Conservation (phyloP, 2,888 invertebrate species). For the Perizoma affinitatum region DNA sequence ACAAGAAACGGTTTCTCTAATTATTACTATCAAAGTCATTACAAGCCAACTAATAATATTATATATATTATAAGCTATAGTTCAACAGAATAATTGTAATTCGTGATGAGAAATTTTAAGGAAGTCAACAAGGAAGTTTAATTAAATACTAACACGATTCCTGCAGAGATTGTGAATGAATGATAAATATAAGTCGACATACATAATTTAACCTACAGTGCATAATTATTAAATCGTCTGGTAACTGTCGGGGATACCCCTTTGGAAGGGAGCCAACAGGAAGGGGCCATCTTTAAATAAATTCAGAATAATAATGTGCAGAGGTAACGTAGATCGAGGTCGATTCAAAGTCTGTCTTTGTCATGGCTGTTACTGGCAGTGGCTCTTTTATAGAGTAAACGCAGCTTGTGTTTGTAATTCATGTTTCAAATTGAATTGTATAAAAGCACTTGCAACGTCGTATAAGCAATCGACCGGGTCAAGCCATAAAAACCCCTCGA, state of each 20-base stretch:
- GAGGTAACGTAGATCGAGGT: constrained; percentile 51
- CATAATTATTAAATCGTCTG: constrained; percentile 79
- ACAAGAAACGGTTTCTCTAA: constrained; percentile 14
- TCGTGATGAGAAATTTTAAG: neutral
- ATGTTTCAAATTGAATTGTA: constrained; percentile 5
- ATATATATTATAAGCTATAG: neutral
- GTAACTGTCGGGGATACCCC: constrained; percentile 78
- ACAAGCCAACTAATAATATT: too few relatives aligned
- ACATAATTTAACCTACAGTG: constrained; percentile 61
- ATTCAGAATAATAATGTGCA: constrained; percentile 71
- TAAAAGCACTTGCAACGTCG: constrained; percentile 7
- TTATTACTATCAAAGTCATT: neutral
- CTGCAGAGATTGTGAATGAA: constrained; percentile 41
- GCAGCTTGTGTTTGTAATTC: constrained; percentile 25
- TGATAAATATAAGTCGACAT: constrained; percentile 51
- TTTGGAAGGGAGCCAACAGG: constrained; percentile 78
- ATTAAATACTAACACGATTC: constrained; percentile 6
- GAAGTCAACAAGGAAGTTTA: constrained; percentile 2
- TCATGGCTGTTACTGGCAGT: constrained; percentile 23
- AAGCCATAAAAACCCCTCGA: constrained; percentile 45
- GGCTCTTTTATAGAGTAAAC: constrained; percentile 13
- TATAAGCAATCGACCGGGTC: constrained; percentile 28
- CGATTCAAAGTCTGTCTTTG: constrained; percentile 47
- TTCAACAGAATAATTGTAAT: neutral
- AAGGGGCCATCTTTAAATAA: constrained; percentile 75